Evolutionary conservation across 2,113 vertebrate species (phyloP).

Genomic region (Cyanistes caeruleus): DNA sequence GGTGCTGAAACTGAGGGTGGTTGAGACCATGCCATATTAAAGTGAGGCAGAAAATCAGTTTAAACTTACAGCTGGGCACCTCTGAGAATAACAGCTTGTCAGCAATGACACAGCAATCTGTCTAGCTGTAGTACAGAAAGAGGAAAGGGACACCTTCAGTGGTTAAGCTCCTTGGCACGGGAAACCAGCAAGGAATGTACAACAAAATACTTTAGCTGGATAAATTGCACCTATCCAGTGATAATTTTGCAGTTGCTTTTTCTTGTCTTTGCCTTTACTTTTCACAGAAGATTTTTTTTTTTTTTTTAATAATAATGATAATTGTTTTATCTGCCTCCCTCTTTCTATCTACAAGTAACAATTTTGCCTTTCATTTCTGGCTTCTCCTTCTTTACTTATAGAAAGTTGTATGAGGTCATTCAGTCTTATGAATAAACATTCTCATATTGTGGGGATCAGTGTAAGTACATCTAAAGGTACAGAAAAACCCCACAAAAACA

Average conservation of each 20-base stretch:
- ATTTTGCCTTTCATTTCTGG: not conserved
- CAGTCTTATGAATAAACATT: not conserved
- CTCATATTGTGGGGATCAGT: not conserved
- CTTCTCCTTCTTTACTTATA: not conserved
- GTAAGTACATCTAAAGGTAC: not conserved
- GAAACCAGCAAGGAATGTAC: not conserved
- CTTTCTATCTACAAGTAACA: not conserved
- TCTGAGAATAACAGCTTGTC: not conserved
- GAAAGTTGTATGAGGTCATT: not conserved
- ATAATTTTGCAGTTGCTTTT: not conserved
- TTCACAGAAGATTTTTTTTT: not conserved
- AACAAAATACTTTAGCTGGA: not conserved
- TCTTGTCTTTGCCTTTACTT: not conserved
- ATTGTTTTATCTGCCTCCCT: not conserved
- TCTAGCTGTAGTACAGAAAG: not conserved
- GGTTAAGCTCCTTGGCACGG: not conserved
- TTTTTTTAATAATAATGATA: not conserved
- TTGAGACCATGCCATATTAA: not conserved
- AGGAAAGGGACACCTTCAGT: not conserved
- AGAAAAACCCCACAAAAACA: not conserved
- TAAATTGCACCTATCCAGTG: not conserved
- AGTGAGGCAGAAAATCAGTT: not conserved
- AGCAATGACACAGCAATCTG: not conserved
- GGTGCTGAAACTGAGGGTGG: not conserved
- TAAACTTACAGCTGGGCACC: not conserved